phyloP scores from a whole-genome alignment of 2,797 vertebrate species.

The Botia almorhae region DNA sequence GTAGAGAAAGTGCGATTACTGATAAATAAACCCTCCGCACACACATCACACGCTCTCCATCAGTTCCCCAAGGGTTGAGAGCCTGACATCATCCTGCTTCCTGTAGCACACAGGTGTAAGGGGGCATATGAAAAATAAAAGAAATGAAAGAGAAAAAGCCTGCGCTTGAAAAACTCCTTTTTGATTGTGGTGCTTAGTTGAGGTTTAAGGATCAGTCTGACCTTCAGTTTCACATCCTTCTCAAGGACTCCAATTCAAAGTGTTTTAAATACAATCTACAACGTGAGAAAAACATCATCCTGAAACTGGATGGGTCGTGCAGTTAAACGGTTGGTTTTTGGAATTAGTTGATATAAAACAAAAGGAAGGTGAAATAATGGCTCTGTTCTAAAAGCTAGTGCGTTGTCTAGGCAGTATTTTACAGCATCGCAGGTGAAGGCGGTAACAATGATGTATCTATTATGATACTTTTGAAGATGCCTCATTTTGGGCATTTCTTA shows the following conservation, averaged over 20 bases:
- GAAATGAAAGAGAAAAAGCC: constrained; percentile 45
- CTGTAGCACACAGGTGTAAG: constrained; percentile 83
- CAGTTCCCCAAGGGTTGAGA: constrained; percentile 69
- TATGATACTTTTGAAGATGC: too few species aligned
- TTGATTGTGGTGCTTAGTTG: constrained; percentile 44
- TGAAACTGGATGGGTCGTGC: not conserved
- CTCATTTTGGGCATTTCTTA: too few species aligned
- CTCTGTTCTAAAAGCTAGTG: too few species aligned
- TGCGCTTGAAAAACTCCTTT: constrained; percentile 42
- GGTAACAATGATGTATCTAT: not conserved
- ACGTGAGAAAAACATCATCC: constrained; percentile 39
- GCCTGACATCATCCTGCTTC: constrained; percentile 79
- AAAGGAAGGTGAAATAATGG: not conserved
- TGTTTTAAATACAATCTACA: constrained; percentile 22
- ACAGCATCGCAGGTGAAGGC: not conserved
- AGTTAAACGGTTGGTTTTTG: constrained; percentile 13
- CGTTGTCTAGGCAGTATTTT: too few species aligned
- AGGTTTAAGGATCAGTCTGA: constrained; percentile 75
- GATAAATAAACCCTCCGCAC: constrained; percentile 72
- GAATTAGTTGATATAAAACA: constrained; percentile 1
- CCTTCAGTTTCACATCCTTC: constrained; percentile 60
- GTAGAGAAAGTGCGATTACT: constrained; percentile 74
- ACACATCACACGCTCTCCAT: constrained; percentile 34
- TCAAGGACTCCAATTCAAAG: constrained; percentile 29
- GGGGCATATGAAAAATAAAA: constrained; percentile 56